Evolutionary conservation across 1,140 invertebrate species (phyloP).

Genomic region (Eriosoma lanigerum): DNA sequence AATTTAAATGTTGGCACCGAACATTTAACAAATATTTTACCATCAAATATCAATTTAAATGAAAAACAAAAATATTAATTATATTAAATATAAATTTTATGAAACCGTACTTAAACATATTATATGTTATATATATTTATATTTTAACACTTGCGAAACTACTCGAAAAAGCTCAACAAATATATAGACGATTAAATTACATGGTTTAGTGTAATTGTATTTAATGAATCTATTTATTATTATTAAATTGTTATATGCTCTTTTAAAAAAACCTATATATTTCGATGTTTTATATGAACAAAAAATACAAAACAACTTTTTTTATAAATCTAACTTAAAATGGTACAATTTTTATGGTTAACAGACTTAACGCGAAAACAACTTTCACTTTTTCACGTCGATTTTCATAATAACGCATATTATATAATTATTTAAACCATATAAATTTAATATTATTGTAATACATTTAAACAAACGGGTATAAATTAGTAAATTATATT

Average conservation of each 20-base stretch:
- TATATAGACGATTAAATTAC: constrained; percentile 6
- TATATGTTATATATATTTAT: constrained; percentile 24
- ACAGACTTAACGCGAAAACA: neutral
- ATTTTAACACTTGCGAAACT: constrained; percentile 23
- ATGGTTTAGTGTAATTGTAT: constrained; percentile 1
- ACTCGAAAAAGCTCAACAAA: constrained; percentile 30
- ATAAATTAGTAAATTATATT: neutral
- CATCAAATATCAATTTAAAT: neutral
- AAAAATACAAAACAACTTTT: neutral
- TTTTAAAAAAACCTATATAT: neutral
- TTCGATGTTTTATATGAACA: neutral
- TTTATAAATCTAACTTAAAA: constrained; percentile 20
- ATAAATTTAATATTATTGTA: too few relatives aligned
- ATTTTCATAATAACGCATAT: too few relatives aligned
- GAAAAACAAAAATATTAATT: neutral
- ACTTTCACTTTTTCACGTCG: too few relatives aligned
- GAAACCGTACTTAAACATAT: constrained; percentile 25
- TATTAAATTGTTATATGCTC: too few relatives aligned
- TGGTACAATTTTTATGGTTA: neutral
- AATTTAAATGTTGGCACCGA: neutral
- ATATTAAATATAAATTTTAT: neutral
- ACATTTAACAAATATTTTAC: constrained; percentile 21
- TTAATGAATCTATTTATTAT: too few relatives aligned
- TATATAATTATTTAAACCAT: neutral
- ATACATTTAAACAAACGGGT: constrained; percentile 1